Conservation (phyloP, 1,140 invertebrate genomes). For the Drosophila orena region DNA sequence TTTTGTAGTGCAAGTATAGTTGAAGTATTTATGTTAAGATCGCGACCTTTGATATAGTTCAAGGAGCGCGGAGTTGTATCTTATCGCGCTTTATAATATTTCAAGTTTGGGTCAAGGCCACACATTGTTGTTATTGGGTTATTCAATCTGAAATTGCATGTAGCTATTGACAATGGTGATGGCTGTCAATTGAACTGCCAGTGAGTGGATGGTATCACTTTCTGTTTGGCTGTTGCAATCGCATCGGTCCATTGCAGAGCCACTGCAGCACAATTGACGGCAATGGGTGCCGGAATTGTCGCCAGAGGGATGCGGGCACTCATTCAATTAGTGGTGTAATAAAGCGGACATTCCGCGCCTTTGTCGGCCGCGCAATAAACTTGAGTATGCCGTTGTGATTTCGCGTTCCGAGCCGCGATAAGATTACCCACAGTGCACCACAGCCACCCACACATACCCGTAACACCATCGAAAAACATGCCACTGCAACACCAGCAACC, state of each 20-base stretch:
- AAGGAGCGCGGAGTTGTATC: neutral
- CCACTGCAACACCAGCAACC: slow-evolving; percentile 31
- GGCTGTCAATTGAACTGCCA: slow-evolving; percentile 45
- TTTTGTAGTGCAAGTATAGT: neutral
- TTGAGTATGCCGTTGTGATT: slow-evolving; percentile 52
- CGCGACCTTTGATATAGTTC: neutral
- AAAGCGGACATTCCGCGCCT: slow-evolving; percentile 62
- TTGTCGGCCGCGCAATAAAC: slow-evolving; percentile 54
- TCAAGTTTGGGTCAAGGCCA: slow-evolving; percentile 23
- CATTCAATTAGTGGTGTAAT: slow-evolving; percentile 74
- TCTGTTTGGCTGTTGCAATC: slow-evolving; percentile 68
- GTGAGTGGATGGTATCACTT: slow-evolving; percentile 25
- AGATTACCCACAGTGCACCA: slow-evolving; percentile 61
- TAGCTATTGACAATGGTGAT: slow-evolving; percentile 6
- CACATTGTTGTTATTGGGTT: slow-evolving; percentile 30
- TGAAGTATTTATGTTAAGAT: neutral
- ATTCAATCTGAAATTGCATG: slow-evolving; percentile 25
- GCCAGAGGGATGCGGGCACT: slow-evolving; percentile 19
- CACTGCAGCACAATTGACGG: slow-evolving; percentile 64
- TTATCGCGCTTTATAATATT: neutral
- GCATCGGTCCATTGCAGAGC: slow-evolving; percentile 48
- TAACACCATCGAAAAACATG: slow-evolving; percentile 39
- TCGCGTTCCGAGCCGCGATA: slow-evolving; percentile 31
- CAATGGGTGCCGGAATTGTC: slow-evolving; percentile 53
- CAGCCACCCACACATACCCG: slow-evolving; percentile 17